phyloP scores from a whole-genome alignment of 2,113 vertebrate species.

The Cercocebus atys region DNA sequence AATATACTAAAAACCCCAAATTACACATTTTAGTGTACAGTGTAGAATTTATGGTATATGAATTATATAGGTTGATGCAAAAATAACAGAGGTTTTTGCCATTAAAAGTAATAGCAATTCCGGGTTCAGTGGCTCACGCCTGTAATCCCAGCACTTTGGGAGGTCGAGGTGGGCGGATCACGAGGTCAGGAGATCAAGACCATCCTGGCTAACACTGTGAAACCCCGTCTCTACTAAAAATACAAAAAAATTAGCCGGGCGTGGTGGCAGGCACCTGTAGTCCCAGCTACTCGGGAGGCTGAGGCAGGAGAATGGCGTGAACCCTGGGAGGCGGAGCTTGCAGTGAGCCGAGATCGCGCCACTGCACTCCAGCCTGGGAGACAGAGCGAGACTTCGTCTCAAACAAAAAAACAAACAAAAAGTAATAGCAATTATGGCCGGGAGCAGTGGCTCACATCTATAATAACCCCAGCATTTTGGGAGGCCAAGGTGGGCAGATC shows the following conservation, averaged over 20 bases:
- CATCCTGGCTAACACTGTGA: background rate
- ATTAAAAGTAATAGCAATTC: too few relatives aligned
- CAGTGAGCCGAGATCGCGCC: background rate
- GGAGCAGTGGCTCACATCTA: too few relatives aligned
- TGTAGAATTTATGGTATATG: background rate
- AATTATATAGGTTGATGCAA: background rate
- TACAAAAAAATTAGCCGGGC: background rate
- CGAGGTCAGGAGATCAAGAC: background rate
- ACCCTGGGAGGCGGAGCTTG: background rate
- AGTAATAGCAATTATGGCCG: too few relatives aligned
- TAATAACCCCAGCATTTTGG: background rate
- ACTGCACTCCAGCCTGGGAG: background rate
- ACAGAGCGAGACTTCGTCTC: background rate
- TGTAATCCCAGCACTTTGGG: background rate
- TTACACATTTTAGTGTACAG: background rate
- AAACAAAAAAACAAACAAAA: background rate
- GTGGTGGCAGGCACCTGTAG: background rate
- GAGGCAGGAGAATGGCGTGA: background rate
- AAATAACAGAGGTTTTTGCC: too few relatives aligned
- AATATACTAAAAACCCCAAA: background rate
- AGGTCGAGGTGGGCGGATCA: background rate
- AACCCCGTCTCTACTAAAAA: background rate
- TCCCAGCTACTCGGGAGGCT: background rate
- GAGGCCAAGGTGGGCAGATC: too few relatives aligned
- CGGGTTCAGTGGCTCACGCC: too few relatives aligned